These are phyloP conservation scores for Ceyx cyanopectus DNA, from an alignment of 2,113 vertebrate species.

Conservation along the genomic window DNA sequence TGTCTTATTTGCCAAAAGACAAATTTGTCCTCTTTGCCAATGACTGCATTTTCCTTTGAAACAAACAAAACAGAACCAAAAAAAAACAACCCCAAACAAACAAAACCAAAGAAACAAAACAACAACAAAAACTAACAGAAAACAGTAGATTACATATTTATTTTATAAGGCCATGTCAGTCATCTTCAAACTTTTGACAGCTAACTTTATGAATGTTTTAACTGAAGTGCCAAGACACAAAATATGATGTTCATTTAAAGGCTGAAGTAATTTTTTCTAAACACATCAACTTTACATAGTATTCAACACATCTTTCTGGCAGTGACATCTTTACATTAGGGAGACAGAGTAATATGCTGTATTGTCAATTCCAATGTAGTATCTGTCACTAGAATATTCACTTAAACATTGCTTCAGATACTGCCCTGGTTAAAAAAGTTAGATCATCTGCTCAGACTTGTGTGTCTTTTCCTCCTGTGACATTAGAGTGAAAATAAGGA, in stretches of 20 bases:
- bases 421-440: neutral
- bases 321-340: neutral
- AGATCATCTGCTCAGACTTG: neutral
- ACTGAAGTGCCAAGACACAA: neutral
- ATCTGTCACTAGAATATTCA: neutral
- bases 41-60: neutral
- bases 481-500: neutral
- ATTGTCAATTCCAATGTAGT: neutral
- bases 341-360: neutral
- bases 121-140: neutral
- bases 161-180: neutral
- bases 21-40: neutral
- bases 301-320: neutral
- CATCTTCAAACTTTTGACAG: neutral
- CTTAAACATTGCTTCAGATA: neutral
- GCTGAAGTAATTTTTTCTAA: neutral
- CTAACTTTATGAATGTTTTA: neutral
- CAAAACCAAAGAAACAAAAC: too few species aligned
- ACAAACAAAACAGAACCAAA: neutral
- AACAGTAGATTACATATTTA: neutral
- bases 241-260: neutral
- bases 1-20: neutral
- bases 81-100: too few species aligned
- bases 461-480: neutral
- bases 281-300: neutral